These are phyloP conservation scores for Trematocara stigmaticum DNA, from an alignment of 2,113 vertebrate genomes.

Conservation along the genomic window DNA sequence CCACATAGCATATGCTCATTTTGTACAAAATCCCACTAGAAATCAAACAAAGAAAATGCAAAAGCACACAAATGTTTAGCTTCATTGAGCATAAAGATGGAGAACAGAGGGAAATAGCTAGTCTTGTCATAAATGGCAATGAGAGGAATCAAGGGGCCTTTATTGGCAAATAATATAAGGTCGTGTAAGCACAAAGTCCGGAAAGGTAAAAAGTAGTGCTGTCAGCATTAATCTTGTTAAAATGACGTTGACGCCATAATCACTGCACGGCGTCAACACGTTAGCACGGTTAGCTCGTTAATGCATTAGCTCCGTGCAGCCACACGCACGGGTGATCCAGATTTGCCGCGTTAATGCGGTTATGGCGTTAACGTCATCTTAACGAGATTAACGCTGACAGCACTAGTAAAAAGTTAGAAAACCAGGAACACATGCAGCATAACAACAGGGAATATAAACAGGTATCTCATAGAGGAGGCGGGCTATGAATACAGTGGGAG, in stretches of 20 bases:
- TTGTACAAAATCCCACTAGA: background rate
- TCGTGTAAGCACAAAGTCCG: background rate
- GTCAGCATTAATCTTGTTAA: background rate
- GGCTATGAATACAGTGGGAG: background rate
- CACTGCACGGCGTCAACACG: background rate
- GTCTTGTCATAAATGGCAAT: background rate
- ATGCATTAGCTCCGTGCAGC: background rate
- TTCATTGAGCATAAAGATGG: background rate
- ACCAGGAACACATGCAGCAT: background rate
- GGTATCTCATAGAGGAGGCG: background rate
- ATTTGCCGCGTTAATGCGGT: too few relatives aligned
- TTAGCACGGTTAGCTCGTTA: background rate
- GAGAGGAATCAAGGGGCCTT: background rate
- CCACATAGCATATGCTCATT: background rate
- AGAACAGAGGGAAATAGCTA: background rate
- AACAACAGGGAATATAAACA: background rate
- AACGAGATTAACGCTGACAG: too few relatives aligned
- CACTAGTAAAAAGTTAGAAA: background rate
- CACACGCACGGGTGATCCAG: too few relatives aligned
- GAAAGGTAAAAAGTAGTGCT: background rate
- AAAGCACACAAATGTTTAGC: background rate
- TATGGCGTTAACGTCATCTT: too few relatives aligned
- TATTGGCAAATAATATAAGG: background rate
- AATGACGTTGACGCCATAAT: background rate
- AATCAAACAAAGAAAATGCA: background rate